These are phyloP conservation scores for Falcaria lacertinaria DNA, from an alignment of 2,888 invertebrate genomes.

Conservation along the genomic window DNA sequence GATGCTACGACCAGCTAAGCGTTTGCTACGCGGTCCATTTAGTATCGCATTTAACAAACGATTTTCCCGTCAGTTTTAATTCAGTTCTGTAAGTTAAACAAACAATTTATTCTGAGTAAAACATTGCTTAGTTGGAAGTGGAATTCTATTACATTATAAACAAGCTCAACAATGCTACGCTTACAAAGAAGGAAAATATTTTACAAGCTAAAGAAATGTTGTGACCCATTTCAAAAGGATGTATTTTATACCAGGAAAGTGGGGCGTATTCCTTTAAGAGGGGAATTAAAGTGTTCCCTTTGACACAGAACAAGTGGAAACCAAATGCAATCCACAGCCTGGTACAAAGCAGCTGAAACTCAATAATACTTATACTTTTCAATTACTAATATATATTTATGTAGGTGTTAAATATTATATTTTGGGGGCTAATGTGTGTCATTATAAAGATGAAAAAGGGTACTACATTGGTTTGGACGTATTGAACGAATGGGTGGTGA, in stretches of 20 bases:
- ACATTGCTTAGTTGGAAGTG: neutral
- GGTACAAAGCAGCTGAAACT: conserved; percentile 2
- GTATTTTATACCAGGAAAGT: conserved; percentile 21
- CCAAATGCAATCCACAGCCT: conserved; percentile 17
- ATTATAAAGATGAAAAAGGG: too few relatives aligned
- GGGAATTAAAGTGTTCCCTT: conserved; percentile 35
- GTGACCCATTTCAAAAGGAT: conserved; percentile 24
- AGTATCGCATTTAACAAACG: neutral
- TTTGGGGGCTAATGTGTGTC: too few relatives aligned
- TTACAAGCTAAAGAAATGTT: conserved; percentile 12
- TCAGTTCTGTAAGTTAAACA: neutral
- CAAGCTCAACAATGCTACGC: conserved; percentile 2
- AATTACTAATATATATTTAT: neutral
- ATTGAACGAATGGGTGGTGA: too few relatives aligned
- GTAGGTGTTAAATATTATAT: too few relatives aligned
- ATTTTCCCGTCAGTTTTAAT: neutral
- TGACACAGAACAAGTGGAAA: conserved; percentile 31
- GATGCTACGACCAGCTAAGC: too few relatives aligned
- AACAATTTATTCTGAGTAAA: neutral
- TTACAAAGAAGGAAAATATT: conserved; percentile 11
- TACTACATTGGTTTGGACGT: too few relatives aligned
- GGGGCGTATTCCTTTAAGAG: conserved; percentile 25
- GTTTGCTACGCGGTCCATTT: too few relatives aligned
- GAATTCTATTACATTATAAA: neutral
- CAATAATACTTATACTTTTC: neutral